phyloP scores from a whole-genome alignment of 2,888 invertebrate species.

The Tuta absoluta region DNA sequence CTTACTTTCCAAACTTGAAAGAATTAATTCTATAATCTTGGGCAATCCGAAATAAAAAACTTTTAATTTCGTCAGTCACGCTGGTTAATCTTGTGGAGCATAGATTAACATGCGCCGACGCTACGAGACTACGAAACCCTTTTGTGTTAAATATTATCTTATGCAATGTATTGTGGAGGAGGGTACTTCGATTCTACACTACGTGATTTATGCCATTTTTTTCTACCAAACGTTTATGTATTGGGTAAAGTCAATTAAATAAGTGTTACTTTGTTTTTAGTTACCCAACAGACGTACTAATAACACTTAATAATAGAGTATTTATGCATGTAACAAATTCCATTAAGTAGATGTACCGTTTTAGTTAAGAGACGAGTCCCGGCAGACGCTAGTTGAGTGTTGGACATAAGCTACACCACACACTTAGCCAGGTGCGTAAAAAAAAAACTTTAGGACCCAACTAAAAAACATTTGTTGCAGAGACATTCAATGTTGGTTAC shows the following conservation, averaged over 20 bases:
- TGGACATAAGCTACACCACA: not conserved
- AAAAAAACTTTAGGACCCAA: not conserved
- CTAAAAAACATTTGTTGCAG: no score
- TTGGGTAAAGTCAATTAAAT: slow-evolving; percentile 16
- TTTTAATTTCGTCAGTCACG: slow-evolving; percentile 45
- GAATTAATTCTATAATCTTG: slow-evolving; percentile 21
- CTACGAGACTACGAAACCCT: slow-evolving; percentile 50
- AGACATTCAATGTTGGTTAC: no score
- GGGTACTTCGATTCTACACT: not conserved
- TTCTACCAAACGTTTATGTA: slow-evolving; percentile 16
- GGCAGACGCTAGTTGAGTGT: not conserved
- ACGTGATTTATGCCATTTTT: slow-evolving; percentile 14
- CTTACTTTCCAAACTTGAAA: slow-evolving; percentile 29
- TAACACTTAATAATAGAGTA: slow-evolving; percentile 17
- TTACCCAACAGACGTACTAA: slow-evolving; percentile 16
- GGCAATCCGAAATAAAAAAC: slow-evolving; percentile 23
- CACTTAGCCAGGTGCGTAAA: not conserved
- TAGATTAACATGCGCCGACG: slow-evolving; percentile 53
- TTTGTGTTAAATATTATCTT: slow-evolving; percentile 50
- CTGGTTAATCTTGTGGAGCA: slow-evolving; percentile 57
- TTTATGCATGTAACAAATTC: slow-evolving; percentile 4
- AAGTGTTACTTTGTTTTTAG: slow-evolving; percentile 1
- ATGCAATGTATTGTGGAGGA: slow-evolving; percentile 41
- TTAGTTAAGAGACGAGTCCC: not conserved
- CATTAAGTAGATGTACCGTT: not conserved